Evolutionary conservation across 2,113 vertebrate genomes (phyloP), one percentile per base, ranked within the genome.

Genomic region (Ochotona curzoniae): DNA sequence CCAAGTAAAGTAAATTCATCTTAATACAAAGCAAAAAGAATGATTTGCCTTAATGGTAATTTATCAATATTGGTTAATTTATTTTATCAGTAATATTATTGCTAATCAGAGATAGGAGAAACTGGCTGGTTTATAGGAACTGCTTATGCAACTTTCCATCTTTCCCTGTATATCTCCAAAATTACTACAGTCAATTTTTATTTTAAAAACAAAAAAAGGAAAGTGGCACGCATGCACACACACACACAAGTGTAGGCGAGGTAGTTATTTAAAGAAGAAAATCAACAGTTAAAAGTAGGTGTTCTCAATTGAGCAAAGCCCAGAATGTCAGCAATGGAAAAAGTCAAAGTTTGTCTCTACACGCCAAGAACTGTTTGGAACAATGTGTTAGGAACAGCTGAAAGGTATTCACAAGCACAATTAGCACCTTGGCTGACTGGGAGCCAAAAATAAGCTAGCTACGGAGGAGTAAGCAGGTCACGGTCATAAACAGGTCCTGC

Each of bases 151-250:
- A 4, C 70, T 32, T 76, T 79, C 35, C 3, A 2, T 64, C 32
- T 87, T 54, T 63, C 10, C 26, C 30, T 60, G 38, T n/a, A 61
- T 94, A 92, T 96, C 90, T 90, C 21, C 75, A 74, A 86, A 89
- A 83, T 21, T 38, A 91, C 11, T 18, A 69, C 89, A 83, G 76
- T 80, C 83, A 90, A 57, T 20, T 67, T 73, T 51, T 35, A 44
- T 83, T 90, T 15, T 5, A 49, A 83, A 78, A 61, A 30, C n/a
- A 35, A 63, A 54, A 84, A 87, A 88, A 38, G 7, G 14, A 90
- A 51, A 47, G 44, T 91, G 38, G 2, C 11, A 44, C 30, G 23
- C n/a, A 74, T 23, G 23, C 25, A 11, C 38, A 14, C 38, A 44
- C 38, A 44, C 38, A 44, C 38, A 44, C 38, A 3, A 35, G 8